These are phyloP conservation scores for Origma solitaria DNA, from an alignment of 2,113 vertebrate genomes.

Conservation along the genomic window DNA sequence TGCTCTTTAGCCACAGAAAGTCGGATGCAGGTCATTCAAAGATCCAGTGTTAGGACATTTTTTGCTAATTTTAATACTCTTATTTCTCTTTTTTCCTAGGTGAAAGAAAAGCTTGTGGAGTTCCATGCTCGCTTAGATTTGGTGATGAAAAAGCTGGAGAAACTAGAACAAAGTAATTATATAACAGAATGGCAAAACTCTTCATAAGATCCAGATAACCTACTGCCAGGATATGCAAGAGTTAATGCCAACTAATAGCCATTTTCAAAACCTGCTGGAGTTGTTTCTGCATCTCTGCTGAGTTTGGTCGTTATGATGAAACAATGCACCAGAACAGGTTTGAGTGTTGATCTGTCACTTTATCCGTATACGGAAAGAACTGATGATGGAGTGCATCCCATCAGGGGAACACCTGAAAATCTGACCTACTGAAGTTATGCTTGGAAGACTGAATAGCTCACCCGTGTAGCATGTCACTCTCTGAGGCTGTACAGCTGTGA, in stretches of 20 bases:
- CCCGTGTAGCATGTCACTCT: not conserved
- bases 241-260: not conserved
- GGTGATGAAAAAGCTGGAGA: conserved; percentile 20
- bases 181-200: not conserved
- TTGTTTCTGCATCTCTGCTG: not conserved
- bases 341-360: not conserved
- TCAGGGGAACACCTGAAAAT: not conserved
- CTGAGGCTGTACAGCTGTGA: not conserved
- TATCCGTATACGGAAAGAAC: not conserved
- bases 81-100: not conserved
- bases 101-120: conserved; percentile 65
- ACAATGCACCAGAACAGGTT: not conserved
- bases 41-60: not conserved
- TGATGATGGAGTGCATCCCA: not conserved
- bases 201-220: not conserved
- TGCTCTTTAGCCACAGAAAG: not conserved
- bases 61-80: not conserved
- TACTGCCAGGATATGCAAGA: not conserved
- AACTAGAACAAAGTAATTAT: not conserved
- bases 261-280: not conserved
- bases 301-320: not conserved
- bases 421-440: not conserved
- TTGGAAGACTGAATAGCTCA: not conserved
- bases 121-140: not conserved
- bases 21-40: not conserved